These are phyloP conservation scores for Pterocles gutturalis DNA, from an alignment of 2,113 vertebrate genomes.

Conservation along the genomic window DNA sequence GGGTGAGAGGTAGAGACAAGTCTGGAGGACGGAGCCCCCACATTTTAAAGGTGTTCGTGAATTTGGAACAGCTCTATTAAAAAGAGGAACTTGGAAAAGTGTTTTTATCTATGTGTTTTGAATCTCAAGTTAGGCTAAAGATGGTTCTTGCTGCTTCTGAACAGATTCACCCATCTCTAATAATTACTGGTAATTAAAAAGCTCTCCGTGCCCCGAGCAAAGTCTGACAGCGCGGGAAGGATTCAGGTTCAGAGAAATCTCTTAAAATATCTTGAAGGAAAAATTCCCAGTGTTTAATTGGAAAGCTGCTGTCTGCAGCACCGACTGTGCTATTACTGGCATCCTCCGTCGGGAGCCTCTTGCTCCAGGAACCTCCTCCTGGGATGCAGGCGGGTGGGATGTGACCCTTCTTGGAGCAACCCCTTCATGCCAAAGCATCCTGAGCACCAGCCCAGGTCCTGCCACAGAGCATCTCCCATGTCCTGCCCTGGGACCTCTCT, in stretches of 20 bases:
- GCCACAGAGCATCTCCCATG: accelerated
- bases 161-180: conserved; percentile 4
- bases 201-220: background rate
- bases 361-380: background rate
- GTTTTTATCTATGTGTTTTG: background rate
- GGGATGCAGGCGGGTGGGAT: background rate
- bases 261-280: background rate
- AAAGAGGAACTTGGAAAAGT: background rate
- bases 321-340: background rate
- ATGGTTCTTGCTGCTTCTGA: background rate
- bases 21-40: background rate
- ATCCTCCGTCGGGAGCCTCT: background rate
- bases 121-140: background rate
- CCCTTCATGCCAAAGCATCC: accelerated
- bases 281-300: background rate
- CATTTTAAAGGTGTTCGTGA: background rate
- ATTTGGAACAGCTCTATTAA: background rate
- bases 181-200: conserved; percentile 58
- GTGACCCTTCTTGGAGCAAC: background rate
- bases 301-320: background rate
- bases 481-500: background rate
- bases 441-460: background rate
- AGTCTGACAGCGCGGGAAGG: background rate
- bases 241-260: background rate
- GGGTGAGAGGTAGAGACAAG: background rate